These are phyloP conservation scores for Tauraco erythrolophus DNA, from an alignment of 2,113 vertebrate species.

Conservation along the genomic window DNA sequence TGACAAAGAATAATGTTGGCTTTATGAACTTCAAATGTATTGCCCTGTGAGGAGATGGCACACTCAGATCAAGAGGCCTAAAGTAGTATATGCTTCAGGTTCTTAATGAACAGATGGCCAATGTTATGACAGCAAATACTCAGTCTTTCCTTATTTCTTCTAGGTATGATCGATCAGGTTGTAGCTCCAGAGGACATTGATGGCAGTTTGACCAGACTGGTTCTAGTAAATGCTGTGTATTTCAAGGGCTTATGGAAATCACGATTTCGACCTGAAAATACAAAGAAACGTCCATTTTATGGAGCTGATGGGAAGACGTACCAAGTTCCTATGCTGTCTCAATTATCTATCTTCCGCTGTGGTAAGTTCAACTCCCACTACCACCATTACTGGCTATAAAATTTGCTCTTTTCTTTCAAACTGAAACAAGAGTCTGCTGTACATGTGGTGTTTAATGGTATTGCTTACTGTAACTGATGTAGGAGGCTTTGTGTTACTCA, in stretches of 20 bases:
- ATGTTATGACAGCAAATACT: background rate
- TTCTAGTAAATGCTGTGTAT: constrained; percentile 89
- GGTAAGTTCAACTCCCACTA: constrained; percentile 76
- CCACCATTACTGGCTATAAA: background rate
- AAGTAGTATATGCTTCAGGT: background rate
- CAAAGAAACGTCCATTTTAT: constrained; percentile 87
- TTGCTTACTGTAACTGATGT: background rate
- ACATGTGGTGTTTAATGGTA: background rate
- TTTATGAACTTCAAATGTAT: background rate
- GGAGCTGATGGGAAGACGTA: constrained; percentile 82
- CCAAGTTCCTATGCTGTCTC: constrained; percentile 94
- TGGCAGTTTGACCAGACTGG: constrained; percentile 81
- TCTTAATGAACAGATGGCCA: background rate
- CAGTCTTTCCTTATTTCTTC: background rate
- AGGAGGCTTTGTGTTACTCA: background rate
- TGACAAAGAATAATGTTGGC: background rate
- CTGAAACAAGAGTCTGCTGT: background rate
- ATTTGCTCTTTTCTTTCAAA: background rate
- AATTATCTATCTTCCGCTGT: constrained; percentile 88
- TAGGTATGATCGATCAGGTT: constrained; percentile 91
- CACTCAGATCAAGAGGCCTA: background rate
- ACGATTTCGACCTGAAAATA: constrained; percentile 89
- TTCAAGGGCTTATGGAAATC: constrained; percentile 97
- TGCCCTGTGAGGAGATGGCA: background rate
- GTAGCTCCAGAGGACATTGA: constrained; percentile 86